Percentiles rank a stretch among this genome's conserved stretches.
These are phyloP conservation scores for Lasaia peninsularis DNA, from an alignment of 1,140 invertebrate genomes.

Conservation along the genomic window DNA sequence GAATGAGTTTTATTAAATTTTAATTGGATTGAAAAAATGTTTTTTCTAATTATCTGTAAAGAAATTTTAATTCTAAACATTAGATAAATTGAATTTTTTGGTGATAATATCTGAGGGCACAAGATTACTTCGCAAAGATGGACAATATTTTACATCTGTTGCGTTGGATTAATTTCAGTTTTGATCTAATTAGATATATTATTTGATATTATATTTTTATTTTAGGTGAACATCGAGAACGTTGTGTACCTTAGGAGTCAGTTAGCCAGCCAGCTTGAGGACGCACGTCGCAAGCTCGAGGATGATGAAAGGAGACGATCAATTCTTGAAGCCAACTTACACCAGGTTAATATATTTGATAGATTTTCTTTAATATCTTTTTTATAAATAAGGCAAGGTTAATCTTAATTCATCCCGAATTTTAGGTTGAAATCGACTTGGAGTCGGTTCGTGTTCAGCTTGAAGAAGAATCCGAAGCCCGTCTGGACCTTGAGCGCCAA, in stretches of 20 bases:
- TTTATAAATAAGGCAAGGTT: background rate
- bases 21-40: too few relatives aligned
- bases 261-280: conserved; percentile 92
- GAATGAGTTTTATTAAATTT: too few relatives aligned
- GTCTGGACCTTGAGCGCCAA: conserved; percentile 96
- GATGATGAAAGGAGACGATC: conserved; percentile 96
- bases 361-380: background rate
- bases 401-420: conserved; percentile 3
- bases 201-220: conserved; percentile 21
- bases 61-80: too few relatives aligned
- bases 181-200: too few relatives aligned
- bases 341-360: conserved; percentile 79
- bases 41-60: too few relatives aligned
- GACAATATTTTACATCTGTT: too few relatives aligned
- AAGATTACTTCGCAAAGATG: too few relatives aligned
- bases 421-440: conserved; percentile 92
- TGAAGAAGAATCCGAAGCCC: conserved; percentile 96
- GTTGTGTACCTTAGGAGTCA: conserved; percentile 92
- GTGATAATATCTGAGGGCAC: too few relatives aligned
- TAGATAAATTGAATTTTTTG: too few relatives aligned
- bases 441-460: conserved; percentile 94
- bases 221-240: conserved; percentile 92
- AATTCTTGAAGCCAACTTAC: conserved; percentile 90
- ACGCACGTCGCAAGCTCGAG: conserved; percentile 94
- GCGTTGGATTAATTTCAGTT: too few relatives aligned